These are phyloP conservation scores for Sebastes wilsoni DNA, from an alignment of 2,797 vertebrate genomes.

Conservation along the genomic window DNA sequence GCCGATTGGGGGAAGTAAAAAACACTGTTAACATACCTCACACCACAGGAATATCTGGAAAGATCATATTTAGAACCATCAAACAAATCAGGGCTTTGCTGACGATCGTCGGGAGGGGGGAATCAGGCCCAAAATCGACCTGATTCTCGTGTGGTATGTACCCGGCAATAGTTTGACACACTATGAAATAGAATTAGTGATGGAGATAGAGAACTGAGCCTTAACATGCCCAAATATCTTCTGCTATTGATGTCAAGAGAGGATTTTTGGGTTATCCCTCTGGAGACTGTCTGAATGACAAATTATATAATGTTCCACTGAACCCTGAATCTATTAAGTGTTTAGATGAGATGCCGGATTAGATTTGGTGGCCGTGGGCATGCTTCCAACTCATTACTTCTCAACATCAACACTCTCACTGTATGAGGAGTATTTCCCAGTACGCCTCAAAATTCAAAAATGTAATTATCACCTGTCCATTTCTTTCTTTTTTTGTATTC, in stretches of 20 bases:
- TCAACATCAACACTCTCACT: constrained; percentile 66
- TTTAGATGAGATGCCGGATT: constrained; percentile 74
- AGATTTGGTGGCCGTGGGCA: constrained; percentile 72
- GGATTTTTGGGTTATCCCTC: constrained; percentile 56
- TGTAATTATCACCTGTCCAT: constrained; percentile 78
- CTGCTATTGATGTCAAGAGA: constrained; percentile 40
- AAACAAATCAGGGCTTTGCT: no score
- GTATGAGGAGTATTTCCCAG: constrained; percentile 66
- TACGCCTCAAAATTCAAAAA: constrained; percentile 65
- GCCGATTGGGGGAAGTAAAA: no score
- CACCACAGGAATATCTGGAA: no score
- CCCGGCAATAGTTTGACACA: neutral
- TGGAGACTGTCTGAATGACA: constrained; percentile 62
- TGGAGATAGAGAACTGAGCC: neutral
- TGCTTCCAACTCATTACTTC: constrained; percentile 75
- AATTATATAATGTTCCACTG: constrained; percentile 64
- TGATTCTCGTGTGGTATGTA: no score
- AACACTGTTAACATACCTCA: no score
- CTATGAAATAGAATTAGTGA: neutral
- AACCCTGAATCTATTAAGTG: constrained; percentile 73
- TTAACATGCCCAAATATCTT: constrained; percentile 1
- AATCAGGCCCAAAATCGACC: no score
- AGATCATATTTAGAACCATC: no score
- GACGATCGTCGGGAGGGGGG: no score
- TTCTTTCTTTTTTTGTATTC: constrained; percentile 21